These are phyloP conservation scores for Nemapogon koenigi DNA, from an alignment of 2,888 invertebrate species.

Conservation along the genomic window DNA sequence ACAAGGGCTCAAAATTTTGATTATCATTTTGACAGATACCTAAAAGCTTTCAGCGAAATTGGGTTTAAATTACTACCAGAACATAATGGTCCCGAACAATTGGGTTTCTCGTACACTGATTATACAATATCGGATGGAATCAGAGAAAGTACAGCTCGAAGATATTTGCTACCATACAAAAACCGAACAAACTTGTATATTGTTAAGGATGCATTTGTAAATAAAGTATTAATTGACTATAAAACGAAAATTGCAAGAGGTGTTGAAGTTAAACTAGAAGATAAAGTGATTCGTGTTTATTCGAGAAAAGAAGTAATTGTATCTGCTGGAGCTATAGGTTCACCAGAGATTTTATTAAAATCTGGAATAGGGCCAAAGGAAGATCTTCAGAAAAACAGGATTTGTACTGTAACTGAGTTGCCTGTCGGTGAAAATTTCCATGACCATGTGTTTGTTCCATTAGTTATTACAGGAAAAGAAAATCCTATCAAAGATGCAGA, in stretches of 20 bases:
- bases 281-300: slow-evolving; percentile 21
- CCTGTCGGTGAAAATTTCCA: slow-evolving; percentile 44
- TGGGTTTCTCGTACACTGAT: slow-evolving; percentile 5
- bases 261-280: slow-evolving; percentile 11
- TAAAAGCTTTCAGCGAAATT: slow-evolving; percentile 5
- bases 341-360: slow-evolving; percentile 38
- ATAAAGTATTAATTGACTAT: slow-evolving; percentile 13
- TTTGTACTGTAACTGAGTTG: slow-evolving; percentile 28
- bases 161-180: slow-evolving; percentile 10
- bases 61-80: slow-evolving; percentile 4
- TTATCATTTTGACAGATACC: background rate
- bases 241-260: slow-evolving; percentile 12
- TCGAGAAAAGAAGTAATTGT: slow-evolving; percentile 40
- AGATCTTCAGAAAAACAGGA: slow-evolving; percentile 26
- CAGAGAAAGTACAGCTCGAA: slow-evolving; percentile 5
- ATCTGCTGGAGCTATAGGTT: slow-evolving; percentile 37
- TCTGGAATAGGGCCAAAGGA: slow-evolving; percentile 43
- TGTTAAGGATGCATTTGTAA: slow-evolving; percentile 12
- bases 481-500: background rate
- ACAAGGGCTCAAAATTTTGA: slow-evolving; percentile 4
- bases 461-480: slow-evolving; percentile 5
- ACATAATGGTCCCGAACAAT: slow-evolving; percentile 5
- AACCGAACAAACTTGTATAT: slow-evolving; percentile 13
- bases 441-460: slow-evolving; percentile 29
- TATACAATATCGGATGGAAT: slow-evolving; percentile 2